These are phyloP conservation scores for Nymphalis polychloros DNA, from an alignment of 2,888 invertebrate genomes.

Conservation along the genomic window DNA sequence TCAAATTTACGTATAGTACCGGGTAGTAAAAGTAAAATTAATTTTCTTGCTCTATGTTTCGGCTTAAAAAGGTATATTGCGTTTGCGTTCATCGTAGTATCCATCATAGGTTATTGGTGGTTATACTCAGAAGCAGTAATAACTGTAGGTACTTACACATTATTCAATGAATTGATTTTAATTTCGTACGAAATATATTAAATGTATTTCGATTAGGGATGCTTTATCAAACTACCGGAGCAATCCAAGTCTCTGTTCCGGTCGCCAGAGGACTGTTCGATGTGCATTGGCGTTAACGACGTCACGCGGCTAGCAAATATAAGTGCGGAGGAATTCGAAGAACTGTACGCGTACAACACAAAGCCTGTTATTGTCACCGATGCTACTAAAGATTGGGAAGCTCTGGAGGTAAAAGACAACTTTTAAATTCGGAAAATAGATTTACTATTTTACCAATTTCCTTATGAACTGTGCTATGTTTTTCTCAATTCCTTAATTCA, in stretches of 20 bases:
- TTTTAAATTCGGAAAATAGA: too few species aligned
- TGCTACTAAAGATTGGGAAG: conserved; percentile 91
- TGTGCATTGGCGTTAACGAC: conserved; percentile 85
- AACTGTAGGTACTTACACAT: conserved; percentile 27
- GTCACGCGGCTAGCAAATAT: conserved; percentile 86
- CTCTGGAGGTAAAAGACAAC: conserved; percentile 73
- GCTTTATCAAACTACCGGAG: conserved; percentile 60
- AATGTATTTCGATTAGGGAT: conserved; percentile 62
- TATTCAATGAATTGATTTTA: not conserved
- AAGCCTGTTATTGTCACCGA: conserved; percentile 93
- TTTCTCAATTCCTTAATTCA: too few species aligned
- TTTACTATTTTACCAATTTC: too few species aligned
- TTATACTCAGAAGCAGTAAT: conserved; percentile 20
- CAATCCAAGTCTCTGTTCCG: conserved; percentile 81
- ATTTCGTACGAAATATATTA: not conserved
- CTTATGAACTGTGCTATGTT: too few species aligned
- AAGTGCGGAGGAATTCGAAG: conserved; percentile 86
- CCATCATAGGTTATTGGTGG: conserved; percentile 32
- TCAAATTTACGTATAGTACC: conserved; percentile 52
- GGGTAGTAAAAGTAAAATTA: not conserved
- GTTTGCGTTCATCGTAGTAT: conserved; percentile 15
- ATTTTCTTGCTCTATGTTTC: conserved; percentile 2
- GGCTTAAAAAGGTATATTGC: conserved; percentile 20
- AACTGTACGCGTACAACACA: conserved; percentile 87
- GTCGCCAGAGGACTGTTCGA: conserved; percentile 89